Evolutionary conservation across 1,140 invertebrate species (phyloP), one percentile per base, ranked within the genome.

Genomic region (Macrobrachium rosenbergii): DNA sequence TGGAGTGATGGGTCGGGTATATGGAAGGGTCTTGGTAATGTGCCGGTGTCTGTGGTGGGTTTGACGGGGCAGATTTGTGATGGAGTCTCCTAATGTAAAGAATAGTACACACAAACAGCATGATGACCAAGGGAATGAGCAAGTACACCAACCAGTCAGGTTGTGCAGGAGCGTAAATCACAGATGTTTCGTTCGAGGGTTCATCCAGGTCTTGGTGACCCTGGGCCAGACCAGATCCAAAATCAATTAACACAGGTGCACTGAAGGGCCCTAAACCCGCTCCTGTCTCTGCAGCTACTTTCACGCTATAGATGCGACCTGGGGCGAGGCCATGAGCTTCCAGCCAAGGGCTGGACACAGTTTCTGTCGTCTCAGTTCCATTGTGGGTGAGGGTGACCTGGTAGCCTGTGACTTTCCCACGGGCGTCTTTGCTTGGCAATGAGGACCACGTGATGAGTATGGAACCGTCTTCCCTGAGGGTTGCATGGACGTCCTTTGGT

Each of bases 91-190:
- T 80, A 19, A 90, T 16, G 43, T 89, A 90, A 12, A 84, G 58
- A 12, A 88, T 37, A 43, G 87, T 80, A 10, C 45, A 86, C 16
- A 90, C 16, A 19, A 85, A 72, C 79, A 90, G 60, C 82, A 89
- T 28, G 12, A 89, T 10, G 60, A 89, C 82, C 10, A 88, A 43
- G 5, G 88, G 88, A 58, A 89, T 73, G 19, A 90, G 76, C 21
- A 90, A 69, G 58, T 89, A 89, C 2, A 88, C 60, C 58, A 90
- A 76, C 89, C 89, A 90, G 28, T 84, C 83, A 8, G 87, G 89
- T 58, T 90, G 87, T 11, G 85, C 83, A 2, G 89, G 83, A 12
- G 88, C 83, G 23, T 86, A 86, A 59, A 87, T 52, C 17, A 89
- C 86, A 6, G 85, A 87, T 17, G 81, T 59, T 14, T 23, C 73